phyloP scores from a whole-genome alignment of 64 coral and sea anemone species.

The Dendronephthya gigantea region DNA sequence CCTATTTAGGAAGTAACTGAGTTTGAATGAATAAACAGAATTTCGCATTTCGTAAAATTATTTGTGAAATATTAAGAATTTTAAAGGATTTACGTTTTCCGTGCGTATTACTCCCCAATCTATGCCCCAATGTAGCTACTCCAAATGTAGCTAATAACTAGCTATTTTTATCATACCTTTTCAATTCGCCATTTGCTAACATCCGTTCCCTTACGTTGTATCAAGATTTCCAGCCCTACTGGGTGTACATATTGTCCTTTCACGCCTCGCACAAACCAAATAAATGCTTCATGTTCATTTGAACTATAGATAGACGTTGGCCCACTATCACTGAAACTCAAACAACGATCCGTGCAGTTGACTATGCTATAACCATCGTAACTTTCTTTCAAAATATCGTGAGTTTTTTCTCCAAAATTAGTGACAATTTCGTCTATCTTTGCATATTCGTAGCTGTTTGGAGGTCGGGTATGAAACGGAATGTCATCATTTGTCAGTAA shows the following conservation, averaged over 20 bases:
- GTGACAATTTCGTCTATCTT: not conserved
- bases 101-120: no score
- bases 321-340: not conserved
- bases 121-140: no score
- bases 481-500: not conserved
- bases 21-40: no score
- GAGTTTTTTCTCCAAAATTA: not conserved
- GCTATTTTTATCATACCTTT: not conserved
- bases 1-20: no score
- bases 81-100: no score
- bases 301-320: not conserved
- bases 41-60: no score
- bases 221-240: slow-evolving; percentile 26
- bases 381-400: slow-evolving; percentile 42
- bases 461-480: slow-evolving; percentile 22
- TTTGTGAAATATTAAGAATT: no score
- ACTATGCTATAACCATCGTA: slow-evolving; percentile 49
- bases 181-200: slow-evolving; percentile 10
- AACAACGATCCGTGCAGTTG: slow-evolving; percentile 36
- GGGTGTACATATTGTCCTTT: slow-evolving; percentile 35
- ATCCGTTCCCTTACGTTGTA: not conserved
- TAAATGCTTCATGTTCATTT: slow-evolving; percentile 11
- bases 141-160: no score
- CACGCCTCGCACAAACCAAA: slow-evolving; percentile 31
- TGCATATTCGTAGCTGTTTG: not conserved